Percentiles rank a stretch among this genome's conserved stretches.
Evolutionary conservation across 2,113 vertebrate species (phyloP).

Genomic region (Rhabdornis inornatus): DNA sequence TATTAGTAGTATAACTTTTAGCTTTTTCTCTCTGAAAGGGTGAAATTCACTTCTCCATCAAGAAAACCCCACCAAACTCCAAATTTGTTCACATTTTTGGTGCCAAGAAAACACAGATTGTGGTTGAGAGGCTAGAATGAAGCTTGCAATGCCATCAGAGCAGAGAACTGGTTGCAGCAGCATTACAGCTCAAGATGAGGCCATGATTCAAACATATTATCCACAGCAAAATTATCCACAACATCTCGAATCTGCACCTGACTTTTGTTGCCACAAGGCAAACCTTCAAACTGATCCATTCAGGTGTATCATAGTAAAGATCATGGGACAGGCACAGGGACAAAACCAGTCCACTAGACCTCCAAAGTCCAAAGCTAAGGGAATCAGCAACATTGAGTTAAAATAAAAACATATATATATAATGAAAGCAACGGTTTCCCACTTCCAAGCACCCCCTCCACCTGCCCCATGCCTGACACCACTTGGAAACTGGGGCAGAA

Average conservation of each 20-base stretch:
- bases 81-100: not conserved
- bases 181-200: not conserved
- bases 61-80: not conserved
- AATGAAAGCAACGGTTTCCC: not conserved
- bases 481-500: not conserved
- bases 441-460: not conserved
- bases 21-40: not conserved
- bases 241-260: not conserved
- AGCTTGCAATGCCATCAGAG: not conserved
- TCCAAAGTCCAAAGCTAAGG: not conserved
- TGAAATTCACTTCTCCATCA: not conserved
- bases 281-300: not conserved
- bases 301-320: not conserved
- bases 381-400: rapidly evolving
- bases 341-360: not conserved
- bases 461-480: not conserved
- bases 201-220: not conserved
- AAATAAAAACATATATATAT: not conserved
- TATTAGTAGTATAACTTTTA: not conserved
- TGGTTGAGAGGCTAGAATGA: not conserved
- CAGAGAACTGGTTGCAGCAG: not conserved
- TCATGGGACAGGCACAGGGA: not conserved
- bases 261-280: not conserved
- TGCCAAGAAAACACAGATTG: not conserved
- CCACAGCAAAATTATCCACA: not conserved